Conservation (phyloP, 1,140 invertebrate species). For the Bombus cullumanus region DNA sequence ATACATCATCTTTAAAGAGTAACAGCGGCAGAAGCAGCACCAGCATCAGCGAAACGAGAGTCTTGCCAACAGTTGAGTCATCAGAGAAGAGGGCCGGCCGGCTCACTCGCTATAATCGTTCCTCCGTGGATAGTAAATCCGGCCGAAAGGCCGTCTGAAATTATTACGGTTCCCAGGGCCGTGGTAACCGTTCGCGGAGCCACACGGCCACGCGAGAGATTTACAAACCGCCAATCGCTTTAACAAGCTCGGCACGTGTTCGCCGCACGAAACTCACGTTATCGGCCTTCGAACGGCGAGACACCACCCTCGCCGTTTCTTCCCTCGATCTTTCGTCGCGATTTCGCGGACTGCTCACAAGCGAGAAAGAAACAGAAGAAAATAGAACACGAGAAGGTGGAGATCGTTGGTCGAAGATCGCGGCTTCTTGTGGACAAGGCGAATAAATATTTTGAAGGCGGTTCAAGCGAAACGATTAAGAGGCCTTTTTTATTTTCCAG, state of each 20-base stretch:
- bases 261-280: too few species aligned
- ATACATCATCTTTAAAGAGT: slow-evolving; percentile 49
- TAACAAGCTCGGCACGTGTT: slow-evolving; percentile 3
- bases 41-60: slow-evolving; percentile 14
- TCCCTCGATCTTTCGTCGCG: too few species aligned
- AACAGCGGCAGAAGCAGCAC: background rate
- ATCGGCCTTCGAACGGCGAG: too few species aligned
- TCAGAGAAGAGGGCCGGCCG: slow-evolving; percentile 29
- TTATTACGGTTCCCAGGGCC: slow-evolving; percentile 39
- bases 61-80: slow-evolving; percentile 55
- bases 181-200: background rate
- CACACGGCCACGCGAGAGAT: background rate
- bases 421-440: too few species aligned
- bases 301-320: too few species aligned
- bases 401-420: too few species aligned
- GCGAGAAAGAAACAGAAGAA: too few species aligned
- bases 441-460: background rate
- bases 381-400: background rate
- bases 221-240: slow-evolving; percentile 39
- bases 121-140: slow-evolving; percentile 49
- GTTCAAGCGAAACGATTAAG: background rate
- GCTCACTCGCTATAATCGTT: slow-evolving; percentile 52
- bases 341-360: too few species aligned
- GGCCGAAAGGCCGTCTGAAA: slow-evolving; percentile 54
- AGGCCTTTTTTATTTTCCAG: background rate